phyloP scores from a whole-genome alignment of 1,140 invertebrate genomes.

The Globodera rostochiensis region DNA sequence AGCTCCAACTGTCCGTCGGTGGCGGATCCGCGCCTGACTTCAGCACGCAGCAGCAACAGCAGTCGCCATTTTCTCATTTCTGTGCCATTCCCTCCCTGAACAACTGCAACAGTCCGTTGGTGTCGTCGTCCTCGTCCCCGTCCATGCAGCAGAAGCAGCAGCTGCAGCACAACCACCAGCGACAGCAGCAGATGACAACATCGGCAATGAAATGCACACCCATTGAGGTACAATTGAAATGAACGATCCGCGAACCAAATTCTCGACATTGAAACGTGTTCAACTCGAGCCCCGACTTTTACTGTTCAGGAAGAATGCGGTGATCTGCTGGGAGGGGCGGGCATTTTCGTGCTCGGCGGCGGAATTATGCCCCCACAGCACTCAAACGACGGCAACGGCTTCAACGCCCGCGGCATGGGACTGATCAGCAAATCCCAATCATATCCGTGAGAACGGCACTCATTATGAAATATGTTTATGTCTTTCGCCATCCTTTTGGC shows the following conservation, averaged over 20 bases:
- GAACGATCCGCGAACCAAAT: neutral
- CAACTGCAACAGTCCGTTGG: neutral
- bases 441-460: neutral
- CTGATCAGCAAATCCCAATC: conserved; percentile 7
- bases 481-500: no score
- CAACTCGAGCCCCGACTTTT: neutral
- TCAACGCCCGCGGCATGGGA: neutral
- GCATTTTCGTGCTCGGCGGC: neutral
- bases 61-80: neutral
- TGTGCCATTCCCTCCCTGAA: neutral
- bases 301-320: conserved; percentile 8
- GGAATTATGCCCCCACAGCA: neutral
- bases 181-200: neutral
- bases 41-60: conserved; percentile 1
- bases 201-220: neutral
- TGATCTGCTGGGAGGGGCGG: neutral
- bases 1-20: neutral
- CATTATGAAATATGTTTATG: neutral
- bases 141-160: neutral
- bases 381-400: neutral
- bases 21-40: neutral
- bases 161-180: no score
- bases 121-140: neutral
- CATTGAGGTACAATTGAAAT: neutral
- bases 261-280: no score